Evolutionary conservation across 1,140 invertebrate species (phyloP).

Genomic region (Saccostrea cuccullata): DNA sequence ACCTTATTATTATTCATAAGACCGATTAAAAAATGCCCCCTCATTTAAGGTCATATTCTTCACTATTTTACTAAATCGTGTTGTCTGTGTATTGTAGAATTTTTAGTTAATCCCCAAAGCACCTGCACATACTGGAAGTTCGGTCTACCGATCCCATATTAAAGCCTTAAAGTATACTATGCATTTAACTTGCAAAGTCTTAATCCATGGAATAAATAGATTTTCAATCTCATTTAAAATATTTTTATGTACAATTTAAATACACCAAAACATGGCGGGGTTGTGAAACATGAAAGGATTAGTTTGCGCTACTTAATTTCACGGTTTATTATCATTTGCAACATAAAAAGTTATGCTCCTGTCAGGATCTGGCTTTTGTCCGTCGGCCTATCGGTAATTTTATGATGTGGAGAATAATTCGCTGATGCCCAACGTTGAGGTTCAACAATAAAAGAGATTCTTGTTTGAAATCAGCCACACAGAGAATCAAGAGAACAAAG

Average conservation of each 20-base stretch:
- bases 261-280: not conserved
- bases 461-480: not conserved
- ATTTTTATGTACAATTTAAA: not conserved
- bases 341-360: not conserved
- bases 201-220: not conserved
- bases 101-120: not conserved
- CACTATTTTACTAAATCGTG: not conserved
- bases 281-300: not conserved
- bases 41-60: not conserved
- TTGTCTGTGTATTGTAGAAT: not conserved
- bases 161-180: not conserved
- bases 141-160: not conserved
- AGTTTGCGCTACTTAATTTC: not conserved
- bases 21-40: constrained; percentile 3
- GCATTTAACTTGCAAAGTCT: not conserved
- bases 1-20: not conserved
- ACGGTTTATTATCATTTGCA: not conserved
- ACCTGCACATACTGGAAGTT: not conserved
- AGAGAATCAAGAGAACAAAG: not conserved
- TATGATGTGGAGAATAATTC: constrained; percentile 12
- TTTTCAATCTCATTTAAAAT: not conserved
- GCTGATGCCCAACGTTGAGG: not conserved
- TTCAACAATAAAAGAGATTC: not conserved
- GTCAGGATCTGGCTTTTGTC: not conserved
- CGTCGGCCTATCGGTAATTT: not conserved